Evolutionary conservation across 2,113 vertebrate genomes (phyloP), one percentile per base, ranked within the genome.

Genomic region (Saiga tatarica): DNA sequence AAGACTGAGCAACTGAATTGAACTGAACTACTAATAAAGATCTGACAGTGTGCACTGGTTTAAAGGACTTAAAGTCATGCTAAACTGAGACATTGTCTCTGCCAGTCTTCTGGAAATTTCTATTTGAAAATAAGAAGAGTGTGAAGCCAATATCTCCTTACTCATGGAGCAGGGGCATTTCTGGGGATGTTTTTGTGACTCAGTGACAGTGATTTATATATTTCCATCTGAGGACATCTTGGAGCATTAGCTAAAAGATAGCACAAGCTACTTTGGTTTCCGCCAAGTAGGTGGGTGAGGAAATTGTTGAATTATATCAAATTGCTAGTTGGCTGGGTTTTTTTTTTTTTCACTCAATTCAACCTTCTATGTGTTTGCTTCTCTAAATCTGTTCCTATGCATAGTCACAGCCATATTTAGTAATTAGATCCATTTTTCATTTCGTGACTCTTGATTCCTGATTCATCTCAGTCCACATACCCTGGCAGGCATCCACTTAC

Each of bases 241-340:
- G 36, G 53, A 79, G 33, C 36, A 87, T 84, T 84, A 53, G 79
- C 50, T 45, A 79, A 89, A 95, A 85, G 36, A 93, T n/a, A 92
- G 33, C 42, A 91, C 28, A 89, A 89, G 55, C 45, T 52, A 39
- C 81, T 52, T 62, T 74, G 36, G 45, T 64, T 87, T 88, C 62
- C 82, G 57, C 59, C 79, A n/a, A 85, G 76, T 82, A 64, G 45
- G 52, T 94, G 88, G 89, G 50, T 93, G 28, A 95, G 28, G 92
- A 97, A 91, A 97, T 87, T 64, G 30, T 19, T 92, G 83, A 92
- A 95, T 98, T 62, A 84, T 47, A 92, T 95, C 57, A 97, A 90
- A 94, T 74, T 79, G 45, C 50, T 87, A 60, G 62, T 47, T 84
- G 52, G 81, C 33, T 89, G 16, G 17, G 10, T 42, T 36, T 23